phyloP scores from a whole-genome alignment of 2,113 vertebrate species.

The Bothrops jararaca region DNA sequence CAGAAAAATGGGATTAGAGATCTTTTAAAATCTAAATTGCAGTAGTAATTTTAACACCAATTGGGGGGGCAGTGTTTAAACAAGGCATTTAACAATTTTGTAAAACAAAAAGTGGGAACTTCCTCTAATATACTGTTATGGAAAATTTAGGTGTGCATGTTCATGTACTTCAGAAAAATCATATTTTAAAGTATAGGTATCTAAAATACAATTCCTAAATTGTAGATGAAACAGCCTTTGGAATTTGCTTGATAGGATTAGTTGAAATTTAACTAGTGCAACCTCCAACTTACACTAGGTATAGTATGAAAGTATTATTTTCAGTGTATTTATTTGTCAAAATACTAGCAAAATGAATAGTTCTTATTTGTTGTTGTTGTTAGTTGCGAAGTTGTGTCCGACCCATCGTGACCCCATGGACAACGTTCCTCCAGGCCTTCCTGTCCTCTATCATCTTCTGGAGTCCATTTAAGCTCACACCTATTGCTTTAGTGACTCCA shows the following conservation, averaged over 20 bases:
- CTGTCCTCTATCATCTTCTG: too few species aligned
- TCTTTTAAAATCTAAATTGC: neutral
- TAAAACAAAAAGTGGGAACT: neutral
- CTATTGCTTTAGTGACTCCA: too few species aligned
- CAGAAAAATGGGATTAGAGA: neutral
- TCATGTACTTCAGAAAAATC: neutral
- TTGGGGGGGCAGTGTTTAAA: neutral
- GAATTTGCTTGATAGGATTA: accelerated
- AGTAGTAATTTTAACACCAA: neutral
- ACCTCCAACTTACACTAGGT: neutral
- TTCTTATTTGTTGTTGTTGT: too few species aligned
- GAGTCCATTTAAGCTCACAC: too few species aligned
- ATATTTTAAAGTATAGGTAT: neutral
- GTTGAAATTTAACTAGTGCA: neutral
- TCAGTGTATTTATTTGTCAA: neutral
- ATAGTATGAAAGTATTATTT: neutral
- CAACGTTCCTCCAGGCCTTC: too few species aligned
- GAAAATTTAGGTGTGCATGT: neutral
- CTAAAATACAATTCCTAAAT: neutral
- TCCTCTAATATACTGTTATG: neutral
- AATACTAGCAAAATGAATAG: neutral
- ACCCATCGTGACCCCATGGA: too few species aligned
- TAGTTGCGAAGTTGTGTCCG: too few species aligned
- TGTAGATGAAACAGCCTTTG: neutral
- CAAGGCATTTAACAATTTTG: conserved; percentile 30